Evolutionary conservation across 1,140 invertebrate species (phyloP), one percentile per base, ranked within the genome.

Genomic region (Drosophila busckii): DNA sequence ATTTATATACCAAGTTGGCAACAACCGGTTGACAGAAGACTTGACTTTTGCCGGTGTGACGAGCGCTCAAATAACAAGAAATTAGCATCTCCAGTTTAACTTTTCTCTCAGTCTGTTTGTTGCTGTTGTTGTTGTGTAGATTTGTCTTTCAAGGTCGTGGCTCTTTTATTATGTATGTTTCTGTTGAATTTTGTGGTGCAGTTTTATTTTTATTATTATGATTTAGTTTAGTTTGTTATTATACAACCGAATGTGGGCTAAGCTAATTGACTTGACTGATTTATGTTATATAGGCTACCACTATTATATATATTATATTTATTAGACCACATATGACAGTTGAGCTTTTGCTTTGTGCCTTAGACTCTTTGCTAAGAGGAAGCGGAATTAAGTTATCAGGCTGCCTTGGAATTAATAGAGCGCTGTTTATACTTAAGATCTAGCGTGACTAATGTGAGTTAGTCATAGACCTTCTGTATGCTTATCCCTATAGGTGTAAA

Each of bases 21-120:
- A 31, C 65, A 50, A 82, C 75, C 75, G 75, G 75, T 82, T 82
- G 55, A 26, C 64, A 66, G 54, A 67, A 66, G 64, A 66, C 45
- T 28, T 26, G 25, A 40, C 35, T 40, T 37, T 41, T 58, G 26
- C 28, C 29, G 17, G 37, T 48, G 32, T n/a, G 44, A 54, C 42
- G 46, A 48, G 45, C 48, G 15, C 13, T 55, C 40, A 53, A 35
- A 67, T 64, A 62, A 60, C 28, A 49, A 59, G 59, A 75, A 82
- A 82, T 82, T 82, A 82, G 65, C 75, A 83, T 82, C 75, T 65
- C 44, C 55, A 28, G 25, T 56, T 54, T 19, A n/a, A 52, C 16
- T 70, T 66, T 78, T 75, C 49, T 52, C 44, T 38, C 4, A 22
- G 22, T 26, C 4, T 56, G 37, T 49, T 59, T 17, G 26, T 23